These are phyloP conservation scores for Saccopteryx bilineata DNA, from an alignment of 2,113 vertebrate species.

Conservation along the genomic window DNA sequence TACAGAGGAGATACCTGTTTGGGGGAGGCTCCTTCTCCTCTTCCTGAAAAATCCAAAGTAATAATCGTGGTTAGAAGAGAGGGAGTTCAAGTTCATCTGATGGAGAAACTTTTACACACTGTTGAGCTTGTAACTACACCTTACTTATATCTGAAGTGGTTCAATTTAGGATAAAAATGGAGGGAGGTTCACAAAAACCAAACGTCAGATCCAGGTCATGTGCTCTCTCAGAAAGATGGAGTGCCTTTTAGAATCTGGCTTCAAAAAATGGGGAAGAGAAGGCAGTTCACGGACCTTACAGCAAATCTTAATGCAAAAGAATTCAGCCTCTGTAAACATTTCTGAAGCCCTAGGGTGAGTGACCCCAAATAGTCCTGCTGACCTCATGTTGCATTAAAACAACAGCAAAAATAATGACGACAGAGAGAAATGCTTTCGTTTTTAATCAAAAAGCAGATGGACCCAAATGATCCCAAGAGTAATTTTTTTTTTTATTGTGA, in stretches of 20 bases:
- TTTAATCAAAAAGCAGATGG: constrained; percentile 30
- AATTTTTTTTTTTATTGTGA: constrained; percentile 52
- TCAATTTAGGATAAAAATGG: neutral
- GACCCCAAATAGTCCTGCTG: neutral
- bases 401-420: neutral
- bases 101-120: constrained; percentile 3
- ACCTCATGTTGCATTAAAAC: neutral
- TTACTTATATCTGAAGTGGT: constrained; percentile 1
- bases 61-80: neutral
- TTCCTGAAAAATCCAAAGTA: neutral
- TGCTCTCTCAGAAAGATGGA: neutral
- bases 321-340: constrained; percentile 42
- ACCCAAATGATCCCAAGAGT: neutral
- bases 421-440: neutral
- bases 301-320: constrained; percentile 60
- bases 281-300: neutral
- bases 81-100: neutral
- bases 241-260: constrained; percentile 43
- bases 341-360: neutral
- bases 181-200: neutral
- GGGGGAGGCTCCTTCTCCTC: neutral
- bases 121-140: constrained; percentile 22
- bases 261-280: neutral
- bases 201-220: constrained; percentile 31
- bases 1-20: neutral